Evolutionary conservation across 2,888 invertebrate species (phyloP).

Genomic region (Laspeyria flexula): DNA sequence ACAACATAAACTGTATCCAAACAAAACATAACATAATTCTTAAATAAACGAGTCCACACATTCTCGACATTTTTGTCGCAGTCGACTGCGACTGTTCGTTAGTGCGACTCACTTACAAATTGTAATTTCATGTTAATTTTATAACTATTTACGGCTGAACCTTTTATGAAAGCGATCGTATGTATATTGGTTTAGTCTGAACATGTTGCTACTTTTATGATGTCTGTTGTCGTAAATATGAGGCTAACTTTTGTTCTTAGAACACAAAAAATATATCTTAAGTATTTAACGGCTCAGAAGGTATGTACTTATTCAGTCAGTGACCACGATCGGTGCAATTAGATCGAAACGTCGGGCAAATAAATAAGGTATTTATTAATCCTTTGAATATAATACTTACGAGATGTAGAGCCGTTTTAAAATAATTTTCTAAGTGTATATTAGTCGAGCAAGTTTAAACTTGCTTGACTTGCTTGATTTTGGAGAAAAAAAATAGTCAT

Average conservation of each 20-base stretch:
- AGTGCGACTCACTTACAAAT: conserved; percentile 54
- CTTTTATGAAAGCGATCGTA: conserved; percentile 49
- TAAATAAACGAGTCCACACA: conserved; percentile 34
- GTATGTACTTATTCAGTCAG: too few relatives aligned
- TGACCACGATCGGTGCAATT: too few relatives aligned
- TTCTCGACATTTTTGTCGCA: conserved; percentile 38
- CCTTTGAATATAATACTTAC: too few relatives aligned
- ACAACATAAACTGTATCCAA: conserved; percentile 30
- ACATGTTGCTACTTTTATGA: conserved; percentile 40
- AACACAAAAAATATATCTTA: not conserved
- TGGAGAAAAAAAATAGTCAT: too few relatives aligned
- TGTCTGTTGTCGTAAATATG: conserved; percentile 26
- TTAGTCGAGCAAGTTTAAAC: too few relatives aligned
- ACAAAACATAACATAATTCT: conserved; percentile 32
- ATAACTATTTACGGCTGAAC: conserved; percentile 63
- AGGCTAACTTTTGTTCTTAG: not conserved
- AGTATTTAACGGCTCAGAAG: too few relatives aligned
- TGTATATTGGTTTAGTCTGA: conserved; percentile 33
- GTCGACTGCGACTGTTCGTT: conserved; percentile 21
- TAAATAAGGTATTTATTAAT: too few relatives aligned
- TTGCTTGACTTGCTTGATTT: too few relatives aligned
- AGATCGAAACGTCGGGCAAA: too few relatives aligned
- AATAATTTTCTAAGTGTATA: too few relatives aligned
- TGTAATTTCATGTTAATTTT: conserved; percentile 75
- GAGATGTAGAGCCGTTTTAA: too few relatives aligned